Evolutionary conservation across 2,797 vertebrate species (phyloP), one percentile per base, ranked within the genome.

Genomic region (Macrochelys suwanniensis): DNA sequence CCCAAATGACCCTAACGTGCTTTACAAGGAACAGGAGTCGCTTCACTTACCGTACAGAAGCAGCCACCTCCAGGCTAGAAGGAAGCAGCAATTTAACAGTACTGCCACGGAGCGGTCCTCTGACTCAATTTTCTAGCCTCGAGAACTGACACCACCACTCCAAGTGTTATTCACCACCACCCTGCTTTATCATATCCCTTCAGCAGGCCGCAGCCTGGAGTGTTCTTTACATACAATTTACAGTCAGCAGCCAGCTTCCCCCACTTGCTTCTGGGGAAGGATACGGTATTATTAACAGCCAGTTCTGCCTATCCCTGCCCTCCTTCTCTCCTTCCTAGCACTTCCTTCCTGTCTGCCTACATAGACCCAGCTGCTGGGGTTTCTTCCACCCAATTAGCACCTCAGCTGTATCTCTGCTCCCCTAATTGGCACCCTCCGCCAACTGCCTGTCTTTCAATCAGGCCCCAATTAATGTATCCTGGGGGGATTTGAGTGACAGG

Each of bases 21-120:
- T 86, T 68, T 47, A 53, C 42, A 25, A 53, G 74, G n/a, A 85
- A 4, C 19, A 78, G 3, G 2, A 57, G 31, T 33, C 65, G 3
- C 16, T 59, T n/a, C 59, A 2, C 13, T 7, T 1, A 17, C 5
- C n/a, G 17, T 54, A 26, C 0, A 0, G 80, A 59, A 19, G 10
- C 11, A 57, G 3, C 65, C 37, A 2, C 26, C 71, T 16, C 81
- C 6, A 2, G 61, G 65, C 5, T 2, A 42, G 84, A 51, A 4
- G 16, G 68, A 76, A 57, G 57, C 86, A 92, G 45, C 25, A 76
- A 2, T 84, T 84, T 78, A 37, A 28, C 23, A 31, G 28, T 16
- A 31, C 59, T 61, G 5, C 4, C 0, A 2, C 42, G 45, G 37
- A 61, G 15, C 0, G 4, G 16, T 51, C n/a, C 54, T 81, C 68